phyloP scores from a whole-genome alignment of 2,113 vertebrate genomes.

The Asarcornis scutulata region DNA sequence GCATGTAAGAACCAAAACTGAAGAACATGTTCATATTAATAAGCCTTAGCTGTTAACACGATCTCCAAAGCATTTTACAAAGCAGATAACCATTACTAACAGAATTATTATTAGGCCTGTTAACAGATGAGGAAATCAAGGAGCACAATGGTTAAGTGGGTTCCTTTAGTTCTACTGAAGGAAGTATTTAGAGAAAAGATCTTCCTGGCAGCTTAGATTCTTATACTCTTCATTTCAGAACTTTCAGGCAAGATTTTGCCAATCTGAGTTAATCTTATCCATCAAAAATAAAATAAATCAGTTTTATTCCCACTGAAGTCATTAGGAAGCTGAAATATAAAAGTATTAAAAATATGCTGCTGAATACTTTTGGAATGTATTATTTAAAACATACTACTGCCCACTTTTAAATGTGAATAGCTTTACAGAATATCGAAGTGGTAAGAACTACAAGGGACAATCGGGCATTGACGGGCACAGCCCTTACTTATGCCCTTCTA shows the following conservation, averaged over 20 bases:
- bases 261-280: neutral
- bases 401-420: neutral
- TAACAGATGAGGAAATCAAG: neutral
- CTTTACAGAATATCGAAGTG: neutral
- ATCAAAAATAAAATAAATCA: neutral
- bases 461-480: neutral
- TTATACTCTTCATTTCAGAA: neutral
- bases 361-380: neutral
- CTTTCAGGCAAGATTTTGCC: neutral
- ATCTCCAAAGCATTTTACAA: neutral
- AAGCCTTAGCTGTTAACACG: neutral
- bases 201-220: neutral
- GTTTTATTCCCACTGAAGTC: neutral
- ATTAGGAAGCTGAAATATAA: neutral
- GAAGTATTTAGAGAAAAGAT: neutral
- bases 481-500: neutral
- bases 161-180: neutral
- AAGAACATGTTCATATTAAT: neutral
- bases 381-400: neutral
- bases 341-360: neutral
- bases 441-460: neutral
- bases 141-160: rapidly evolving
- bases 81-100: neutral
- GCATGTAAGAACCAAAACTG: neutral
- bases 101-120: neutral